A percentile compares a stretch with the other conserved stretches of the same genome.
Evolutionary conservation across 2,113 vertebrate genomes (phyloP).

Genomic region (Entelurus aequoreus): DNA sequence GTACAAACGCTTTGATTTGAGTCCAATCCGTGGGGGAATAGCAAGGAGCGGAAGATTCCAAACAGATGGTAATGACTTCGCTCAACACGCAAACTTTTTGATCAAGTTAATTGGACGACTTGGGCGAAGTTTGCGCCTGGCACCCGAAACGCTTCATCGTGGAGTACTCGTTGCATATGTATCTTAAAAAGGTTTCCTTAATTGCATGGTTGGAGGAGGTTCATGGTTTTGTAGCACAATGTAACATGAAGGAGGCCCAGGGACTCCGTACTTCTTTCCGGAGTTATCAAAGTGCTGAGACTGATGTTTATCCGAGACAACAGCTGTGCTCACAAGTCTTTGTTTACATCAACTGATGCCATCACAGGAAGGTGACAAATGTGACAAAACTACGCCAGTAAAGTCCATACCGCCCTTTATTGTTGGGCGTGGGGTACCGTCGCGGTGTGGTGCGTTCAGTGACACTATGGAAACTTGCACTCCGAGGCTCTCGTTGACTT

Average conservation of each 20-base stretch:
- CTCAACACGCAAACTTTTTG: conserved; percentile 64
- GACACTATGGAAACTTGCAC: too few relatives aligned
- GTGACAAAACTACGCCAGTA: too few relatives aligned
- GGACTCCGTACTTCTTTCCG: too few relatives aligned
- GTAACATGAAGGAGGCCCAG: conserved; percentile 1
- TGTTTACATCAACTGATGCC: too few relatives aligned
- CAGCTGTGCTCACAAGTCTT: too few relatives aligned
- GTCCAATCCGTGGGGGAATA: conserved; percentile 66
- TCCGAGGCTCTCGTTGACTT: too few relatives aligned
- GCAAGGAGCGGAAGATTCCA: conserved; percentile 53
- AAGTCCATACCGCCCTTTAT: too few relatives aligned
- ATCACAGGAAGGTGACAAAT: too few relatives aligned
- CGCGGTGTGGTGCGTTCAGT: too few relatives aligned
- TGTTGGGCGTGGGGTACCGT: too few relatives aligned
- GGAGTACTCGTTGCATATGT: conserved; percentile 53
- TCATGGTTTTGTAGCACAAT: conserved; percentile 14
- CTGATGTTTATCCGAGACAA: too few relatives aligned
- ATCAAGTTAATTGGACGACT: conserved; percentile 73
- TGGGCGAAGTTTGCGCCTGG: conserved; percentile 54
- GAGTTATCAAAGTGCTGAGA: too few relatives aligned
- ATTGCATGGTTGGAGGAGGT: conserved; percentile 32
- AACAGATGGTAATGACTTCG: conserved; percentile 71
- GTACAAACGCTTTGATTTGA: conserved; percentile 65
- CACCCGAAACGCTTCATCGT: conserved; percentile 45
- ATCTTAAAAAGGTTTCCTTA: conserved; percentile 38